phyloP scores from a whole-genome alignment of 2,888 invertebrate genomes.

The Temnothorax ravouxi region DNA sequence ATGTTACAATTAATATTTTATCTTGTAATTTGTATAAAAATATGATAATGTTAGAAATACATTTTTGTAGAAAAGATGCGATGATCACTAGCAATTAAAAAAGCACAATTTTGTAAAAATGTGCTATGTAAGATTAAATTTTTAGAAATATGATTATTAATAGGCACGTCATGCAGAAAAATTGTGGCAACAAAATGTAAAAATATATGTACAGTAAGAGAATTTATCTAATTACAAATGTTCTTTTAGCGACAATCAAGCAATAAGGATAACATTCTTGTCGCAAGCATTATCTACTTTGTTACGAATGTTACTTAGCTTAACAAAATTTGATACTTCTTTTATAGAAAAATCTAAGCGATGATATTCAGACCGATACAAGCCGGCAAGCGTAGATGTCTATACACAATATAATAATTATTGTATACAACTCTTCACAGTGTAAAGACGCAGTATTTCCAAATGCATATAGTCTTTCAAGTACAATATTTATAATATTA shows the following conservation, averaged over 20 bases:
- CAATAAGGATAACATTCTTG: neutral
- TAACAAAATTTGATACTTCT: neutral
- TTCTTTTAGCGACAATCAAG: neutral
- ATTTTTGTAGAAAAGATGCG: neutral
- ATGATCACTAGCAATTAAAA: neutral
- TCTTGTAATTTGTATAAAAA: neutral
- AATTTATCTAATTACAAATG: neutral
- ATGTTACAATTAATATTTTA: conserved; percentile 8
- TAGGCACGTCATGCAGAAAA: conserved; percentile 23
- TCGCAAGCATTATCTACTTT: conserved; percentile 10
- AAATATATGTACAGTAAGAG: neutral
- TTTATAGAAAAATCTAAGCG: neutral
- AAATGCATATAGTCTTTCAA: neutral
- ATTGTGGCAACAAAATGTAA: conserved; percentile 17
- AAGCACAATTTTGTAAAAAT: conserved; percentile 12
- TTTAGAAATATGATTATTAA: conserved; percentile 15
- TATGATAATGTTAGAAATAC: neutral
- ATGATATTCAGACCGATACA: neutral
- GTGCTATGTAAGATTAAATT: neutral
- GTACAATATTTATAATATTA: conserved; percentile 5
- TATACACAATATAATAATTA: neutral
- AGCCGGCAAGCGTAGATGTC: neutral
- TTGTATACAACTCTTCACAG: neutral
- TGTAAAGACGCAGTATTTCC: neutral
- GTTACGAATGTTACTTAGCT: neutral